Evolutionary conservation across 1,140 invertebrate genomes (phyloP), one percentile per base, ranked within the genome.

Genomic region (Diplogasteroides magnus): DNA sequence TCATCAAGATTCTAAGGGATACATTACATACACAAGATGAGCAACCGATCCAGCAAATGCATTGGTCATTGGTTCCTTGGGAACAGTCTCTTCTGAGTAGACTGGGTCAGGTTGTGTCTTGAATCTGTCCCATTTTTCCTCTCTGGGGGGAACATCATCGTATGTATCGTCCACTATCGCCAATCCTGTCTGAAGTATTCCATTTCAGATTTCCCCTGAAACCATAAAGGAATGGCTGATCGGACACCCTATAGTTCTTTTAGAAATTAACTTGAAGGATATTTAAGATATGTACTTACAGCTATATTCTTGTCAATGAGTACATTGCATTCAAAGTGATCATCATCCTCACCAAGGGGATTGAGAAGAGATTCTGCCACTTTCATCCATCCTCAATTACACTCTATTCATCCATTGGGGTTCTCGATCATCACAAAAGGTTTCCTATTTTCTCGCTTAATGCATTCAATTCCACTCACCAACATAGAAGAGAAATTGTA

Each of bases 281-380:
- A n/a, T n/a, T n/a, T n/a, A n/a, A n/a, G n/a, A n/a, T n/a, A n/a
- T n/a, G 37, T 11, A 48, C 37, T 48, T 19, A 48, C 37, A 19
- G 37, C 37, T 11, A 48, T 48, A 48, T 48, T 48, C 37, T 48
- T 48, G 19, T 48, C 37, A 48, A 48, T 48, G 37, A 48, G 37
- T 19, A 19, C 6, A 48, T 48, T 48, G 37, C 37, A 48, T 48
- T 48, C 37, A 19, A 48, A 48, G 19, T 48, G 37, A 48, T 48
- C 37, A 48, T 48, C 37, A 60, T 67, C 65, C 86, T 95, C 92
- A 2, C 92, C 92, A 78, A 94, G 94, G 2, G 91, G 91, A 86
- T 92, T 92, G 66, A 93, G 92, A 61, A 92, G 85, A 2, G 92
- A 91, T 83, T 93, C 91, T 15, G 91, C 91, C 29, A 83, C 84